Base-by-base conservation (phyloP, 2,888 invertebrate species). In the Branchellion lobata region DNA sequence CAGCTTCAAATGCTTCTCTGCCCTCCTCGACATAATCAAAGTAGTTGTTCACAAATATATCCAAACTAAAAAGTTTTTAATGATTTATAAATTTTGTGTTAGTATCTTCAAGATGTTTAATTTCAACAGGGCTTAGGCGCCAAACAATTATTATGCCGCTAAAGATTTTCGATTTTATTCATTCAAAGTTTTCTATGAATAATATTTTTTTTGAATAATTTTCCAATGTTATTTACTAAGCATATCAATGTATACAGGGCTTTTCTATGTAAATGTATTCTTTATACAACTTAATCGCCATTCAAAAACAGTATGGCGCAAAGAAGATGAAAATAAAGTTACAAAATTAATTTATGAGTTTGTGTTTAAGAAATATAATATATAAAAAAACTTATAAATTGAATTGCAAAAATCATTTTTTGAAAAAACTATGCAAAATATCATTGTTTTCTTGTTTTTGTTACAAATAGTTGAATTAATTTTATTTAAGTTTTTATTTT, bases 1-100 rank as follows among this genome's bases (percentile, higher is more conserved):
- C 51, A 87, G 83, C 81, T 86, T 86, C 40, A 77, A 80, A n/a
- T 79, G 77, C 65, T 82, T 83, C 34, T 82, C 83, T n/a, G 81
- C 61, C 27, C 74, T 80, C 47, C 81, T 81, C 8, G 83, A 82
- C 83, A 83, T 83, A 3, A 18, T n/a, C 3, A 40, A 14, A 5
- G 40, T n/a, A 57, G 21, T 5, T 57, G 5, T 57, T 47, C 5
- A 24, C 61, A 57, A 57, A 57, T 24, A 57, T 24, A 14, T 57
- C 3, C 21, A 18, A 57, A 57, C n/a, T 18, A 5, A 57, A 57
- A 57, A 57, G n/a, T 18, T 18, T 57, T 24, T 24, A 57, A 47
- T 18, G 18, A 47, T 57, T 57, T 18, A 3, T 57, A n/a, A 57
- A 40, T 8, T 40, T 57, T 18, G 21, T 57, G 21, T 57, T 57